phyloP scores from a whole-genome alignment of 2,113 vertebrate species.

The Lates calcarifer region DNA sequence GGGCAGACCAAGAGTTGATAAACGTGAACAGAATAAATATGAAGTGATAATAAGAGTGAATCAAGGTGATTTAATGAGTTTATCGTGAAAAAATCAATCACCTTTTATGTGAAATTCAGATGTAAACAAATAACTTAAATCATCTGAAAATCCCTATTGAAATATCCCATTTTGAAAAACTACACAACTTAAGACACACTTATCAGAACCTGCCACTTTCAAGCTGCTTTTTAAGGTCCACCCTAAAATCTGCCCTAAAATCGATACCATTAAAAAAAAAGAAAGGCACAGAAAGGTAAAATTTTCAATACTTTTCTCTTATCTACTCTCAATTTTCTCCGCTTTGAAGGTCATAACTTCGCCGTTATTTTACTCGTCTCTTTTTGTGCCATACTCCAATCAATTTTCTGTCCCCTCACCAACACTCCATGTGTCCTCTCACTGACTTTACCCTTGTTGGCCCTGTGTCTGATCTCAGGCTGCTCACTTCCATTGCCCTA shows the following conservation, averaged over 20 bases:
- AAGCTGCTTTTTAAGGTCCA: not conserved
- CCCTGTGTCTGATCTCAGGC: constrained; percentile 1
- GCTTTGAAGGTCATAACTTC: constrained; percentile 14
- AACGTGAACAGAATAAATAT: not conserved
- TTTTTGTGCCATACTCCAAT: not conserved
- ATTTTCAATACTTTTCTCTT: constrained; percentile 25
- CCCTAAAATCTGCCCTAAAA: constrained; percentile 8
- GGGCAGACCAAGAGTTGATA: not conserved
- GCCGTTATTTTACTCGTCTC: not conserved
- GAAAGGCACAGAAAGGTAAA: not conserved
- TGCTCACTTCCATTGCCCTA: not conserved
- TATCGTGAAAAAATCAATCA: not conserved
- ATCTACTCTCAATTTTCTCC: not conserved
- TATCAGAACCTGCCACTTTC: constrained; percentile 2
- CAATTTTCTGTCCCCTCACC: constrained; percentile 20
- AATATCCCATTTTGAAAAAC: not conserved
- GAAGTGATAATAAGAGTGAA: not conserved
- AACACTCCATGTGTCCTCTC: not conserved
- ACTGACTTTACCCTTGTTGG: not conserved
- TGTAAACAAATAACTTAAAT: not conserved
- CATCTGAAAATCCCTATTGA: not conserved
- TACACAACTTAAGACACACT: not conserved
- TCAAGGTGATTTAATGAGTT: not conserved
- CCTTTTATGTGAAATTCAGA: not conserved
- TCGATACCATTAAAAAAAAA: constrained; percentile 20